Evolutionary conservation across 2,888 invertebrate species (phyloP), one percentile per base, ranked within the genome.

Genomic region (Tenthredo amoena): DNA sequence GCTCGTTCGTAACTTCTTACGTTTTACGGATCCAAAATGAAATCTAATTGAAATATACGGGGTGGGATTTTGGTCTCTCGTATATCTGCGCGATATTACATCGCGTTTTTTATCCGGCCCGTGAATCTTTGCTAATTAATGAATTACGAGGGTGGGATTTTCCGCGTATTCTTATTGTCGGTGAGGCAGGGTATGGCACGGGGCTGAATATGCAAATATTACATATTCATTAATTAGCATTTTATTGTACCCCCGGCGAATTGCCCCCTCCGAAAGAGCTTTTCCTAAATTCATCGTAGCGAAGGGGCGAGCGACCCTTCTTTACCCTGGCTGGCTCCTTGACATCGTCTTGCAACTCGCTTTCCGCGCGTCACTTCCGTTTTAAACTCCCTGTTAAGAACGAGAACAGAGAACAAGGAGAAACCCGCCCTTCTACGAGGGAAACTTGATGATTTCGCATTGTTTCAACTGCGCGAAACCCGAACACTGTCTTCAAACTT

Each of bases 211-310:
- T 83, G 83, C 83, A 68, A 83, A 68, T 83, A 83, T 68, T 47
- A 83, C 83, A 71, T 83, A 68, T 83, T 83, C 83, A 68, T 71
- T 83, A 83, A 83, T 83, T 83, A 68, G 83, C 83, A 83, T 83
- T 50, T 83, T 68, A 68, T 68, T 83, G 83, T 81, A 12, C 83
- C 47, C 81, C 37, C 37, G 40, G 71, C 47, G 65, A 83, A 31
- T 71, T 50, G 65, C 37, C 62, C 47, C 40, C 15, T 47, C n/a
- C 71, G 43, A 43, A 83, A 83, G 68, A 83, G 50, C 83, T 50
- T 68, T 71, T 68, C 47, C 83, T 68, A 62, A 81, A 81, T 77
- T 77, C 77, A 77, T 55, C 77, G 55, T 31, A 34, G 55, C 18
- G 15, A n/a, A 31, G 40, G 43, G 37, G 37, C 71, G 18, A 21